phyloP scores from a whole-genome alignment of 2,113 vertebrate genomes.

The Mesoclemmys tuberculata region DNA sequence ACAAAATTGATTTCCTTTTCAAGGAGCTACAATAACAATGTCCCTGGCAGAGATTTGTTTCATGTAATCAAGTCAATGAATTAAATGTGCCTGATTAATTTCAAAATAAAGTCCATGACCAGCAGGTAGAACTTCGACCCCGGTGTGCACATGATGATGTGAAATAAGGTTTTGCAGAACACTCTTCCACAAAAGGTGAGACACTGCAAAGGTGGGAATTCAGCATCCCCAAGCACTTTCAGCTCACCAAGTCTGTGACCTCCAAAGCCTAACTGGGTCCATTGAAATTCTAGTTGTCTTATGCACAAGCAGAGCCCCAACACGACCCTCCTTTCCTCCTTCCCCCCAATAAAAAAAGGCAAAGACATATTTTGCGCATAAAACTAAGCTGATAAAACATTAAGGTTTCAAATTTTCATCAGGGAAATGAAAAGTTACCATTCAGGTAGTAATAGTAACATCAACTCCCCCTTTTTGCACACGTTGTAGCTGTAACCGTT shows the following conservation, averaged over 20 bases:
- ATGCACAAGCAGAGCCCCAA: neutral
- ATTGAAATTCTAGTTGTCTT: neutral
- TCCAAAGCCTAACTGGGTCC: neutral
- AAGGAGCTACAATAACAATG: neutral
- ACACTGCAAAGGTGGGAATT: neutral
- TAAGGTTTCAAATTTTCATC: neutral
- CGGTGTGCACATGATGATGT: neutral
- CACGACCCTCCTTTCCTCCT: neutral
- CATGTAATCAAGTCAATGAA: neutral
- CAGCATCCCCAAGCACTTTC: neutral
- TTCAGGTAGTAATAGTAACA: neutral
- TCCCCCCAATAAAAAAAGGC: neutral
- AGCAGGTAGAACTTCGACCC: neutral
- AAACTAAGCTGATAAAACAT: neutral
- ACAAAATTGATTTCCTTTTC: neutral
- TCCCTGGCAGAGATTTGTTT: neutral
- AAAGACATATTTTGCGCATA: neutral
- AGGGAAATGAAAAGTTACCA: neutral
- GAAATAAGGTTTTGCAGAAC: neutral
- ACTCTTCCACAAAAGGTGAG: neutral
- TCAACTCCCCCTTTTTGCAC: neutral
- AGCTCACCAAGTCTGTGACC: neutral
- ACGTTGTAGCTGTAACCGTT: rapidly evolving
- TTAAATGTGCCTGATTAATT: neutral
- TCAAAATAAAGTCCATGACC: neutral